These are phyloP conservation scores for Eurosta solidaginis DNA, from an alignment of 1,140 invertebrate species.

Conservation along the genomic window DNA sequence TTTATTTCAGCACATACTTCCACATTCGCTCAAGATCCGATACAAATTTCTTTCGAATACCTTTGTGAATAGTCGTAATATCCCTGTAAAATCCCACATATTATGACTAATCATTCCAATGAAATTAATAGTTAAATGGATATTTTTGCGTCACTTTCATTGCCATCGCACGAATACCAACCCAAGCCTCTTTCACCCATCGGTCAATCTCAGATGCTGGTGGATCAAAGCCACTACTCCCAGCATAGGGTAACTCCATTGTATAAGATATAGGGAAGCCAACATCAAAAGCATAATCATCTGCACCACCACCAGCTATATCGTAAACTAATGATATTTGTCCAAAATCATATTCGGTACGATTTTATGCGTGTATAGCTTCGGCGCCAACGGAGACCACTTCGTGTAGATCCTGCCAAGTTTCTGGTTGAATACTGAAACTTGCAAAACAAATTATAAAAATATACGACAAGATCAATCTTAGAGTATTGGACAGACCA, in stretches of 20 bases:
- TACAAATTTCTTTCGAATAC: too few relatives aligned
- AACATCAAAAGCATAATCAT: constrained; percentile 69
- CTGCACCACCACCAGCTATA: constrained; percentile 64
- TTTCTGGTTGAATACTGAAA: constrained; percentile 52
- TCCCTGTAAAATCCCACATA: too few relatives aligned
- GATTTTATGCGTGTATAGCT: constrained; percentile 61
- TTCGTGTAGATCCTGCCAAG: constrained; percentile 56
- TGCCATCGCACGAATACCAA: constrained; percentile 64
- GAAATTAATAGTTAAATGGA: too few relatives aligned
- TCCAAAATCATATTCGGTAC: constrained; percentile 66
- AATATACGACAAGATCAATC: not conserved
- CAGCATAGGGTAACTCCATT: constrained; percentile 71
- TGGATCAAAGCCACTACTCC: constrained; percentile 69
- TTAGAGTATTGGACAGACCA: too few relatives aligned
- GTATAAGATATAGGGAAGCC: constrained; percentile 70
- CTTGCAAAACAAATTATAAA: too few relatives aligned
- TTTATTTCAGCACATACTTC: too few relatives aligned
- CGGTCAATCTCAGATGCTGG: constrained; percentile 67
- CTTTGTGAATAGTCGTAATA: too few relatives aligned
- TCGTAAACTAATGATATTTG: constrained; percentile 67
- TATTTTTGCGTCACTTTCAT: constrained; percentile 46
- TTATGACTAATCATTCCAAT: too few relatives aligned
- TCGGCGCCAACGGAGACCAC: constrained; percentile 58
- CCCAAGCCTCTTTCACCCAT: constrained; percentile 70
- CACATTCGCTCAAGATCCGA: too few relatives aligned